Evolutionary conservation across 2,113 vertebrate species (phyloP).

Genomic region (Stegostoma tigrinum): DNA sequence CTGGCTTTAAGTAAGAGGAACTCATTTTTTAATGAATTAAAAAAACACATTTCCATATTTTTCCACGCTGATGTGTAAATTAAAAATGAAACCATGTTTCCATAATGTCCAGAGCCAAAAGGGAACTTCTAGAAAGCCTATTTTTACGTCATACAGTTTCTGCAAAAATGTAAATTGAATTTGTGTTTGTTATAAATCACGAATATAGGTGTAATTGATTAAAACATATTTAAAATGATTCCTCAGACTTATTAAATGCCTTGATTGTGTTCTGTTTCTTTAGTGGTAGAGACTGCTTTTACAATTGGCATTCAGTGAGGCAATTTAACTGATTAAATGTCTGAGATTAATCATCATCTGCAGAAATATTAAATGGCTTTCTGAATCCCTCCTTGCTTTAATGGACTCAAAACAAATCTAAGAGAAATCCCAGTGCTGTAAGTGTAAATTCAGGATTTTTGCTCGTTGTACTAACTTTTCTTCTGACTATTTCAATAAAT

Average conservation of each 20-base stretch:
- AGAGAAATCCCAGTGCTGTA: background rate
- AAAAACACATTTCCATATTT: background rate
- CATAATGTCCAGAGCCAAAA: background rate
- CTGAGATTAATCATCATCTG: background rate
- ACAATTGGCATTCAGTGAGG: background rate
- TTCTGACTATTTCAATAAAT: background rate
- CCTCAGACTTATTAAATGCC: background rate
- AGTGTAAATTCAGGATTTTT: background rate
- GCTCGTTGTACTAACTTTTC: background rate
- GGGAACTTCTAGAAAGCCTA: background rate
- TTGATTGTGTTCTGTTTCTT: background rate
- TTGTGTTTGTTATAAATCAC: background rate
- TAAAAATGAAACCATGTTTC: background rate
- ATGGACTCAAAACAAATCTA: background rate
- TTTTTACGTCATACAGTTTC: background rate
- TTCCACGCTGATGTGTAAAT: background rate
- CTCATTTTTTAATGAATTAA: slow-evolving; percentile 22
- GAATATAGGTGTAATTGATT: background rate
- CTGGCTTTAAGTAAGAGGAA: background rate
- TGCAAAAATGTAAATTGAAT: background rate
- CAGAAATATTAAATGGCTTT: background rate
- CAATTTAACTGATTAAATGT: background rate
- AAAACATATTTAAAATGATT: background rate
- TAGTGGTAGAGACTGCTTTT: background rate
- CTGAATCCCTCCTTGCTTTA: background rate